Base-by-base conservation (phyloP, 1,140 invertebrate genomes). In the Littorina saxatilis region DNA sequence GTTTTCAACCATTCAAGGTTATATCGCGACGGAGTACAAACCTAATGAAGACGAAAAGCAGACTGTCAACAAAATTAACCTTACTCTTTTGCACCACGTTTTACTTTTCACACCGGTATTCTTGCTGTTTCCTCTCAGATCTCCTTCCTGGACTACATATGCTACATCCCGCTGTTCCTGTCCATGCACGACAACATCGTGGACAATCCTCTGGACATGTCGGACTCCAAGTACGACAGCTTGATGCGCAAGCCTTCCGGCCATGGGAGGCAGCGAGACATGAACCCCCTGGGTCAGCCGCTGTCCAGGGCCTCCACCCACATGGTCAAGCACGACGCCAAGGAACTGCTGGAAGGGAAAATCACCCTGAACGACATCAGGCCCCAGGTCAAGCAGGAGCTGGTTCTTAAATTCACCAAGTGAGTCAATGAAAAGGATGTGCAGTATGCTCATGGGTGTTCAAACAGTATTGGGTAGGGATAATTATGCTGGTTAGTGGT, bases 181-280 rank as follows among this genome's bases (percentile, higher is more conserved):
- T 91, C 90, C 15, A 89, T 90, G 87, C 90, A 91, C 79, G 90
- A 91, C 73, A 89, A 88, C 68, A 91, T 91, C 43, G 83, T 86
- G 17, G 80, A 84, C 79, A 90, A 91, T 66, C 90, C 90, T 9
- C 82, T 91, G n/a, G 90, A 91, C 78, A 90, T 90, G 88, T 85
- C 86, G 3, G 81, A 88, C 77, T 80, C 84, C 74, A 91, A 91
- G 79, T 90, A 91, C 81, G 82, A 82, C 39, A 43, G 73, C 20
- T 68, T 82, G 68, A 35, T 75, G 23, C 82, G 87, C 17, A 79
- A 82, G 37, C 74, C 83, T 0, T 88, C 87, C 5, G 87, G 87
- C 5, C 80, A 81, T 23, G 72, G 55, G 11, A 82, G 84, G 17
- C 90, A 91, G 77, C 50, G 89, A 63, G 91, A 91, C 80, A 86